These are phyloP conservation scores for Amblyjoppa fuscipennis DNA, from an alignment of 2,888 invertebrate species.

Conservation along the genomic window DNA sequence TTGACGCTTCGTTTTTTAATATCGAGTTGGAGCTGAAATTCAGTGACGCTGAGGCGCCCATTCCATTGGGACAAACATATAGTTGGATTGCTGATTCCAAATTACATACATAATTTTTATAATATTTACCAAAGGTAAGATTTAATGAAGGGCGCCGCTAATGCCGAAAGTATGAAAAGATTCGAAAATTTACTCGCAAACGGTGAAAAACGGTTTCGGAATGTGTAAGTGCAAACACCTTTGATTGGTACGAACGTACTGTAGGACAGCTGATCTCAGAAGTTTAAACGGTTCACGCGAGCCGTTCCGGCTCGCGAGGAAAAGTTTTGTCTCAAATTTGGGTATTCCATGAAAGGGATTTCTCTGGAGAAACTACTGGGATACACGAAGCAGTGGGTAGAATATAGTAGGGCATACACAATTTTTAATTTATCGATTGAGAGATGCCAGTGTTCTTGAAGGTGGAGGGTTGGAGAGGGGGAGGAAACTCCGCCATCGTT, in stretches of 20 bases:
- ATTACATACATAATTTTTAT: neutral
- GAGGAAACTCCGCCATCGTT: slow-evolving; percentile 78
- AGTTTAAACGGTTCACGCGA: neutral
- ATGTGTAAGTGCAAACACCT: neutral
- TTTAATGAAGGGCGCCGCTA: too few species aligned
- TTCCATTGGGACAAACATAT: too few species aligned
- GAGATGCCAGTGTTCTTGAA: slow-evolving; percentile 81
- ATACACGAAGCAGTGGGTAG: slow-evolving; percentile 5
- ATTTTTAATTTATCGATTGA: slow-evolving; percentile 84
- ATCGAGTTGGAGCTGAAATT: neutral
- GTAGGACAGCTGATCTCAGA: neutral
- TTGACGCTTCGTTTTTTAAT: neutral
- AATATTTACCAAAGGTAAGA: neutral
- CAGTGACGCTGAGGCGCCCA: neutral
- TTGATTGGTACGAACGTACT: neutral
- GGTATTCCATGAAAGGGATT: neutral
- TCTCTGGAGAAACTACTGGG: slow-evolving; percentile 37
- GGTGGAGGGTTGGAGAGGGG: slow-evolving; percentile 16
- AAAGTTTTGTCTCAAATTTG: slow-evolving; percentile 8
- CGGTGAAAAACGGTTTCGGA: too few species aligned
- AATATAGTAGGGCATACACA: slow-evolving; percentile 72
- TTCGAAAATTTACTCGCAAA: too few species aligned
- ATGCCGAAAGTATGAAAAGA: too few species aligned
- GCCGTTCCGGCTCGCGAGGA: neutral
- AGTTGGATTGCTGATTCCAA: too few species aligned